These are phyloP conservation scores for Sorex maritimensis DNA, from an alignment of 2,797 vertebrate genomes.

Conservation along the genomic window DNA sequence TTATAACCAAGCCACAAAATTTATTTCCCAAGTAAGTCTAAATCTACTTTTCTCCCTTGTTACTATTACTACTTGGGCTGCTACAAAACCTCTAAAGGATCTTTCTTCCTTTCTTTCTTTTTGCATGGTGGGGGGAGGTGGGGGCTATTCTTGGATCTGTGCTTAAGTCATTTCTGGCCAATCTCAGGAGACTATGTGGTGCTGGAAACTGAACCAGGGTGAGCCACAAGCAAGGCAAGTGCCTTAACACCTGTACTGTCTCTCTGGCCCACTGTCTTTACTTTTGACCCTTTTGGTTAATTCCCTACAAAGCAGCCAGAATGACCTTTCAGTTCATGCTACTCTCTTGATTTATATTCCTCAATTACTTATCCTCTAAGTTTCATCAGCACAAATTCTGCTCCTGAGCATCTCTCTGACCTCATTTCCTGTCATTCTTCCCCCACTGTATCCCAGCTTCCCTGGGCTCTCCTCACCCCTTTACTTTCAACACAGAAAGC, in stretches of 20 bases:
- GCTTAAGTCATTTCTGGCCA: neutral
- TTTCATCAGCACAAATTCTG: slow-evolving; percentile 4
- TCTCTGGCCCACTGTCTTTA: neutral
- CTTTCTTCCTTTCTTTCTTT: no score
- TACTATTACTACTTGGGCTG: no score
- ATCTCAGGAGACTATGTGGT: no score
- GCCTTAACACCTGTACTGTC: no score
- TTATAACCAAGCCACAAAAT: no score
- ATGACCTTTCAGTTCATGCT: neutral
- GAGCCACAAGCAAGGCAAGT: neutral
- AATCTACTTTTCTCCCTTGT: no score
- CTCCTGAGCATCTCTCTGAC: neutral
- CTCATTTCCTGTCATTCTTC: slow-evolving; percentile 16
- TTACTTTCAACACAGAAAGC: neutral
- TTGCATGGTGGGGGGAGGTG: no score
- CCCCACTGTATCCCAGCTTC: neutral
- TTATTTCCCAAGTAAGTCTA: no score
- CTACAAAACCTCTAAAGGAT: no score
- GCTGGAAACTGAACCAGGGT: no score
- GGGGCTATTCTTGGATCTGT: neutral
- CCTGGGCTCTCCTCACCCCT: neutral
- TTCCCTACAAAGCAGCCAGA: neutral
- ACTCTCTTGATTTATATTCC: neutral
- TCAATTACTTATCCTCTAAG: neutral
- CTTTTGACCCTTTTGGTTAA: slow-evolving; percentile 15